Evolutionary conservation across 2,113 vertebrate species (phyloP), one percentile per base, ranked within the genome.

Genomic region (Pterocles gutturalis): DNA sequence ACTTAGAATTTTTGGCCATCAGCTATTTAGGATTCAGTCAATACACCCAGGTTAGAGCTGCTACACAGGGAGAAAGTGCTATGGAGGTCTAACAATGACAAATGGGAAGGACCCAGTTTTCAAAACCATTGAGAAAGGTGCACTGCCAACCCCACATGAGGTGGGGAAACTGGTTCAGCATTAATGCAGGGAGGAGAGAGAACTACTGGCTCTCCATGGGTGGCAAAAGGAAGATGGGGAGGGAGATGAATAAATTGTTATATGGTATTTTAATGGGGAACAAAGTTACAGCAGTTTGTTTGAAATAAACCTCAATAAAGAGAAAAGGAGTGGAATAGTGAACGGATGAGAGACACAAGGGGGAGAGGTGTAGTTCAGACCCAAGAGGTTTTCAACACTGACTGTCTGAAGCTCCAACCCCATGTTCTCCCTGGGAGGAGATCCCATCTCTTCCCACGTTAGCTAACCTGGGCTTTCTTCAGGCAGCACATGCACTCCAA

Each of bases 1-100:
- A 82, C 93, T 78, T 46, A 82, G 97, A 79, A 95, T 93, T 94
- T 97, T 41, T 96, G 96, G 93, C 94, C 83, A 95, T 95, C 96
- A 91, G 93, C 96, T 95, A 92, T 72, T 94, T 94, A 92, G 70
- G 87, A 95, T 71, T 89, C 78, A 92, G 83, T 76, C 91, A 84
- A 67, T 89, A 89, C 43, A 80, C 81, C 48, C 77, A 78, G 77
- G 83, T 89, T 91, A 92, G 78, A 82, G 94, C 89, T 91, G 86
- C 76, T 91, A 89, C 43, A 61, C 57, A 26, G 57, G 62, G 57
- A 92, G 92, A 96, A 95, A 97, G 94, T 92, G 94, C 91, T 92
- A 18, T 43, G 80, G 77, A 79, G 67, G 57, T 41, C 75, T 96
- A 96, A 97, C 70, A 82, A 85, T 91, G 93, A 97, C 87, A 89